Percentiles rank a stretch among this genome's conserved stretches.
Conservation (phyloP, 2,797 vertebrate species). For the Diplodus sargus region DNA sequence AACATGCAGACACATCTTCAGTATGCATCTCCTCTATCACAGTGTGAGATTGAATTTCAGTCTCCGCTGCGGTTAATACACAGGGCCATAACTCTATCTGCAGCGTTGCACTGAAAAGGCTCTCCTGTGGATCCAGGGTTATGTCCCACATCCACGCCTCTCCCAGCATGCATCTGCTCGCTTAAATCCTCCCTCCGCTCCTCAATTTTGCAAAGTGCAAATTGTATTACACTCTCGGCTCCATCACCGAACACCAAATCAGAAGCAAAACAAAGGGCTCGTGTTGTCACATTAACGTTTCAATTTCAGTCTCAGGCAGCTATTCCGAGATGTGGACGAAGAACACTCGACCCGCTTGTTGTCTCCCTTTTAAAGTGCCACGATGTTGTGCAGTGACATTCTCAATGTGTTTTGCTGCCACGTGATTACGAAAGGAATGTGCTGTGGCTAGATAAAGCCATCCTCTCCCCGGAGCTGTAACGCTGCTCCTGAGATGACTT, state of each 20-base stretch:
- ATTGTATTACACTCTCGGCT: slow-evolving; percentile 58
- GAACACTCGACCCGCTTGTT: slow-evolving; percentile 45
- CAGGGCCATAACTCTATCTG: background rate
- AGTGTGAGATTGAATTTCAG: background rate
- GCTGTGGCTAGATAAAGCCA: slow-evolving; percentile 71
- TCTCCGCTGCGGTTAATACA: background rate
- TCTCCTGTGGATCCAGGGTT: slow-evolving; percentile 8
- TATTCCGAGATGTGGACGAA: slow-evolving; percentile 52
- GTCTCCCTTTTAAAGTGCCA: slow-evolving; percentile 48
- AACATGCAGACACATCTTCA: background rate
- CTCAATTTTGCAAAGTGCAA: slow-evolving; percentile 60
- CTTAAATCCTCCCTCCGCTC: slow-evolving; percentile 52
- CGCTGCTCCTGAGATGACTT: slow-evolving; percentile 53
- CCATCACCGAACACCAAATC: slow-evolving; percentile 39
- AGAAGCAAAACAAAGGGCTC: slow-evolving; percentile 55
- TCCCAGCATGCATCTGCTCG: slow-evolving; percentile 27
- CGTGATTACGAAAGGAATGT: slow-evolving; percentile 76
- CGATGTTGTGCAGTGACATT: slow-evolving; percentile 50
- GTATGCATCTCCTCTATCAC: slow-evolving; percentile 1
- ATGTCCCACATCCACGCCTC: slow-evolving; percentile 14
- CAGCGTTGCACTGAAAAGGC: background rate
- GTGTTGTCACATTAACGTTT: slow-evolving; percentile 61
- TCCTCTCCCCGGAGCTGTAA: slow-evolving; percentile 52
- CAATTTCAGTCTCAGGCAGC: slow-evolving; percentile 60
- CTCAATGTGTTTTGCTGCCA: slow-evolving; percentile 62